Evolutionary conservation across 2,797 vertebrate genomes (phyloP), one percentile per base, ranked within the genome.

Genomic region (Paratrypauchen microcephalus): DNA sequence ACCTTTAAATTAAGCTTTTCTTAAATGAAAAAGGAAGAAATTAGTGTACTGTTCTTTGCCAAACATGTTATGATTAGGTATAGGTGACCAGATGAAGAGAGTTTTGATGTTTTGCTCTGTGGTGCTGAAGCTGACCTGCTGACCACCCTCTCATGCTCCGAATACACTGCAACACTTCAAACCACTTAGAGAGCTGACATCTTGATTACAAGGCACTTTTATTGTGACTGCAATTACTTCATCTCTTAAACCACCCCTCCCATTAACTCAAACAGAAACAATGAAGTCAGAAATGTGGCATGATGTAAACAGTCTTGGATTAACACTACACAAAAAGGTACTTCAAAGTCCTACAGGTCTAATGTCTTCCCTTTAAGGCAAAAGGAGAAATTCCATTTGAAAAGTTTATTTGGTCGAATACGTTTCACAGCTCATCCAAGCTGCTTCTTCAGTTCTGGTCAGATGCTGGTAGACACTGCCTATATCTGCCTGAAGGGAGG

Each of bases 161-260:
- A 62, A 41, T 36, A 61, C 8, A 62, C 61, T 24, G 41, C 24
- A 48, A 28, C 41, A 50, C 63, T 76, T 70, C 54, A 77, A 65
- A 81, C 9, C 24, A 65, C 73, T 59, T 50, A 69, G 56, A 80
- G 65, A 36, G 23, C 47, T 2, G 18, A 67, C 64, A 71, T 64
- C 54, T 66, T 84, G 75, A 84, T 81, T 76, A 85, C 60, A 83
- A 71, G 68, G 65, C 32, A 66, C 54, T 66, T 68, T 80, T 52
- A 78, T 72, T 79, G 50, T 57, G 47, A 60, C 69, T 65, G 65
- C 68, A 74, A 69, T 80, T 74, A 74, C 61, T 64, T 79, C 72
- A 83, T 60, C 68, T 57, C 18, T 28, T 18, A 58, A 70, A 79
- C 69, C 64, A 76, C 74, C 66, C 55, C 74, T 72, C 68, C 73